Conservation (phyloP, 1,140 invertebrate species). For the Linepithema humile region DNA sequence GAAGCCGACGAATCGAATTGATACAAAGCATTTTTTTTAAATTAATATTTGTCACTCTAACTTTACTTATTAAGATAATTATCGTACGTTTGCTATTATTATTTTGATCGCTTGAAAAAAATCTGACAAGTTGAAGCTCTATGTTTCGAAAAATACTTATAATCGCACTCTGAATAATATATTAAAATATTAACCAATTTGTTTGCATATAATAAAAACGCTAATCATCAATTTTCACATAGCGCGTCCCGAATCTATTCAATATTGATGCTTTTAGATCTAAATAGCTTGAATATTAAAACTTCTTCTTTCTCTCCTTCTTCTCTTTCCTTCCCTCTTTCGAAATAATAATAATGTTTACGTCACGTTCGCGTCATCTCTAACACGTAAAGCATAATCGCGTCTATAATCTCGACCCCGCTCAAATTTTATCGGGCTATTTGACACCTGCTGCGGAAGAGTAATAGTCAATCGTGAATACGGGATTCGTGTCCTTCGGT, state of each 20-base stretch:
- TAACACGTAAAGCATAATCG: constrained; percentile 19
- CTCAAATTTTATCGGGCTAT: constrained; percentile 25
- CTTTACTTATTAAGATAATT: neutral
- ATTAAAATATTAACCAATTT: too few relatives aligned
- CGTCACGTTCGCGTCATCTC: constrained; percentile 7
- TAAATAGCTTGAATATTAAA: neutral
- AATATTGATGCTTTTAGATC: neutral
- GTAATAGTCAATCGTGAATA: constrained; percentile 46
- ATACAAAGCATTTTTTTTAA: neutral
- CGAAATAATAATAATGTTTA: constrained; percentile 32
- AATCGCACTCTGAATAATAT: too few relatives aligned
- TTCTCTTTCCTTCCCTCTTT: too few relatives aligned
- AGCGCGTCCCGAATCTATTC: neutral
- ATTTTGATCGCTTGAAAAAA: neutral
- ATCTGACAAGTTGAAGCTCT: neutral
- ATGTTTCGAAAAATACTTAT: neutral
- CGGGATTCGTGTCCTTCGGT: constrained; percentile 46
- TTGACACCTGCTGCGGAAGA: constrained; percentile 32
- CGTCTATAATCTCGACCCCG: neutral
- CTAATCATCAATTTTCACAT: neutral
- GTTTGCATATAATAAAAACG: too few relatives aligned
- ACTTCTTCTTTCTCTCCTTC: too few relatives aligned
- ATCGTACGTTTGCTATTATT: neutral
- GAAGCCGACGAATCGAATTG: neutral
- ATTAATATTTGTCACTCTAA: neutral